Evolutionary conservation across 2,888 invertebrate genomes (phyloP), one percentile per base, ranked within the genome.

Genomic region (Synanthedon tipuliformis): DNA sequence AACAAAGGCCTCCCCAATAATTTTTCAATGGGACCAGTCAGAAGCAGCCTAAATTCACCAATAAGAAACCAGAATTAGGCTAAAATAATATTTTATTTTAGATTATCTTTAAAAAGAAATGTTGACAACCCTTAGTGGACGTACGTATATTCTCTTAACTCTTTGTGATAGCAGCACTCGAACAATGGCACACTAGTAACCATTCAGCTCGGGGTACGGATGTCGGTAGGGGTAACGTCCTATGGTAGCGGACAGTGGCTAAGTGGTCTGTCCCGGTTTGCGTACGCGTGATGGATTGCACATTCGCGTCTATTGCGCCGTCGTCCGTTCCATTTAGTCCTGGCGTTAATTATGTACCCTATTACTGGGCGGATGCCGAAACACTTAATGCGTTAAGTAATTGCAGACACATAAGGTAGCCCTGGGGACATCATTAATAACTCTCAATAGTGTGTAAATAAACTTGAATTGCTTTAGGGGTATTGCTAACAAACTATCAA

Each of bases 191-290:
- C 58, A 57, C 51, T 50, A 52, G 55, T 54, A 52, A 53, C 10
- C 23, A 50, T 55, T 52, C 51, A 57, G 58, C 55, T 63, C 60
- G 54, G 49, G 49, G 52, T 56, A 64, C 69, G 74, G 73, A 74
- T 71, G 72, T 69, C 67, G 66, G 71, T 56, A 60, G 63, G 68
- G 68, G 66, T 59, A 63, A 60, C 65, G 69, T 75, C 71, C 73
- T 70, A 64, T 67, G 23, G 48, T 18, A 64, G 61, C 74, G 72
- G 77, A 71, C 79, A 73, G 73, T 73, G 73, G 78, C 75, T 81
- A 82, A 82, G 81, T 82, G 79, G 73, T 73, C 76, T 77, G 77
- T 81, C 81, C 75, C 69, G 71, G 63, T 71, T 71, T 71, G 72
- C 75, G 71, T 73, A 68, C 74, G 68, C 66, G 75, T 81, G 81